Percentiles rank a stretch among this genome's conserved stretches.
Evolutionary conservation across 2,888 invertebrate species (phyloP).

Genomic region (Philopedon plagiatum): DNA sequence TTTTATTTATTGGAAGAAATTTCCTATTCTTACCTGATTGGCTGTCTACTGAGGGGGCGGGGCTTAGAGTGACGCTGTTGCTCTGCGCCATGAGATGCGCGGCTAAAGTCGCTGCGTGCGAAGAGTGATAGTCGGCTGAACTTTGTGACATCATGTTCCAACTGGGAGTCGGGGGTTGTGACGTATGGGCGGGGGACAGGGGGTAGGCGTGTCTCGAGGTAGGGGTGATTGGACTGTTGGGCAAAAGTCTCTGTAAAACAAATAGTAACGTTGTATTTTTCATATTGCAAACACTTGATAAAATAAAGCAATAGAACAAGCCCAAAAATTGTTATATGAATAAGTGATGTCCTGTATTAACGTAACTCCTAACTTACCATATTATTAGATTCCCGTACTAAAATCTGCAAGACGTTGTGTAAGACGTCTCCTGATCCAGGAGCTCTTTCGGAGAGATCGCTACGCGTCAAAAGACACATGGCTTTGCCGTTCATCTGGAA

Average conservation of each 20-base stretch:
- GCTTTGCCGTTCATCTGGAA: slow-evolving; percentile 99
- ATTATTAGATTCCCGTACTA: slow-evolving; percentile 85
- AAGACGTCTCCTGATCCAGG: slow-evolving; percentile 95
- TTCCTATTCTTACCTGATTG: slow-evolving; percentile 72
- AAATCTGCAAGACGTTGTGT: slow-evolving; percentile 92
- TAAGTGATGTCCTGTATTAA: background rate
- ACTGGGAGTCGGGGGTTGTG: slow-evolving; percentile 85
- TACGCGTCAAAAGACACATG: slow-evolving; percentile 87
- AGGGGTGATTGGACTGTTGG: slow-evolving; percentile 86
- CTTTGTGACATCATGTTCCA: slow-evolving; percentile 71
- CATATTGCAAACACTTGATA: too few species aligned
- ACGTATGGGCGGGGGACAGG: slow-evolving; percentile 78
- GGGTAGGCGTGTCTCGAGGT: slow-evolving; percentile 83
- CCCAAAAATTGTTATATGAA: too few species aligned
- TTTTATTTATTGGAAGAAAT: too few species aligned
- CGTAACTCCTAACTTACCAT: slow-evolving; percentile 52
- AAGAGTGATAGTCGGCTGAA: slow-evolving; percentile 62
- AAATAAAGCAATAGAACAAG: too few species aligned
- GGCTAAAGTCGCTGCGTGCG: slow-evolving; percentile 75
- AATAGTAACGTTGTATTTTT: background rate
- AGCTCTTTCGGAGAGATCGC: slow-evolving; percentile 91
- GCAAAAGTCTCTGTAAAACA: slow-evolving; percentile 80
- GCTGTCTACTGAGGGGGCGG: slow-evolving; percentile 91
- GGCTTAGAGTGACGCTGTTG: slow-evolving; percentile 91
- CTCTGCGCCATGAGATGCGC: slow-evolving; percentile 82